phyloP scores from a whole-genome alignment of 2,797 vertebrate species.

The Potorous gilbertii region DNA sequence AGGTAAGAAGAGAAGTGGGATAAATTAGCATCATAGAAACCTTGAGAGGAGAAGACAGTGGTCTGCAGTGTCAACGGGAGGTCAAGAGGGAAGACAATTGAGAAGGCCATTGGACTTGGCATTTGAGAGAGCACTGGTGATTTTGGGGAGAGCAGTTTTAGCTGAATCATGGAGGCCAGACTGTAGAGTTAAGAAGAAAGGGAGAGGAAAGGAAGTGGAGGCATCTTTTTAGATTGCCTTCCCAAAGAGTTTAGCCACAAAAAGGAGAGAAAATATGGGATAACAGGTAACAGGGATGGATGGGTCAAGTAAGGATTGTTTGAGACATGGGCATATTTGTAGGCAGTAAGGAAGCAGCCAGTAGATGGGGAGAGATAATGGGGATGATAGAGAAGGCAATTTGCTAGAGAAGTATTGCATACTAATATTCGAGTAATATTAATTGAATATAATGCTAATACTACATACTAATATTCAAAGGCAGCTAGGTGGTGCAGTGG shows the following conservation, averaged over 20 bases:
- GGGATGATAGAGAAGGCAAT: not conserved
- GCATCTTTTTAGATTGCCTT: not conserved
- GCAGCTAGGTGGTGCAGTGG: not conserved
- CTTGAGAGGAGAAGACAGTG: too few relatives aligned
- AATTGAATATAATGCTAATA: not conserved
- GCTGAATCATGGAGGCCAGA: not conserved
- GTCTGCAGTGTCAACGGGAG: too few relatives aligned
- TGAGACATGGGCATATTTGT: not conserved
- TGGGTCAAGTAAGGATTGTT: not conserved
- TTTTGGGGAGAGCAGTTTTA: not conserved
- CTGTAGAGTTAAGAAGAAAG: not conserved
- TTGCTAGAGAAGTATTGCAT: not conserved
- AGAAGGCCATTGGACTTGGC: too few relatives aligned
- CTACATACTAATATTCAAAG: not conserved
- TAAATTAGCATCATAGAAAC: too few relatives aligned
- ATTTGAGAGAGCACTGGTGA: not conserved
- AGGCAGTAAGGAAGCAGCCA: not conserved
- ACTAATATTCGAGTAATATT: not conserved
- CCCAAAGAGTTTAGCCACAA: not conserved
- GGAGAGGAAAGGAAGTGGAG: not conserved
- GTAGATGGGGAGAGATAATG: not conserved
- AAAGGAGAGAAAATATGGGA: not conserved
- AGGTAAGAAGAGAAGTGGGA: too few relatives aligned
- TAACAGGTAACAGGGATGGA: not conserved
- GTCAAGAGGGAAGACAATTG: too few relatives aligned